Percentiles rank a stretch among this genome's conserved stretches.
These are phyloP conservation scores for Palloptera scutellata DNA, from an alignment of 2,888 invertebrate species.

Conservation along the genomic window DNA sequence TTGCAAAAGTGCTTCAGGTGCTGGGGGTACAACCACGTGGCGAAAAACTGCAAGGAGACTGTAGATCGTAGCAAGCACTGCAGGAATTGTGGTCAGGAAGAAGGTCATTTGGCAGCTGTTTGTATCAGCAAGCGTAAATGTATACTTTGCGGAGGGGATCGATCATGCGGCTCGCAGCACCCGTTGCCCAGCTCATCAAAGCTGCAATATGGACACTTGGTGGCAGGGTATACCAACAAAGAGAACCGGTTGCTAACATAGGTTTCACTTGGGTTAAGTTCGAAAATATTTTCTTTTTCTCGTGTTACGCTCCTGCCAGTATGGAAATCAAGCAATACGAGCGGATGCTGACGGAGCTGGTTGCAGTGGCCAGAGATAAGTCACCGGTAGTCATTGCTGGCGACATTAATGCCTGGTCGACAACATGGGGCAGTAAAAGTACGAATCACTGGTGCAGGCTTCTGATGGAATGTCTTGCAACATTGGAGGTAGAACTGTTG, in stretches of 20 bases:
- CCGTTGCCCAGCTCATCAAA: neutral
- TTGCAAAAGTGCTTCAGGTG: too few species aligned
- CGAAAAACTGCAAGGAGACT: neutral
- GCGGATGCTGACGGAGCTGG: neutral
- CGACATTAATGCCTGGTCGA: neutral
- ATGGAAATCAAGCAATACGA: neutral
- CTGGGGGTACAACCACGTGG: constrained; percentile 5
- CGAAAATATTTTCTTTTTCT: neutral
- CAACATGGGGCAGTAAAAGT: too few species aligned
- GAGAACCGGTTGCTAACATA: too few species aligned
- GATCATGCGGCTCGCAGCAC: neutral
- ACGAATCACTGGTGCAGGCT: too few species aligned
- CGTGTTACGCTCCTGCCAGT: constrained; percentile 8
- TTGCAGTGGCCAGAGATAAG: neutral
- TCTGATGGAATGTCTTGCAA: too few species aligned
- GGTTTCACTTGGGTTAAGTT: constrained; percentile 5
- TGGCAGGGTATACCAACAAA: neutral
- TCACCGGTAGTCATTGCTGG: neutral
- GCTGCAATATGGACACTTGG: neutral
- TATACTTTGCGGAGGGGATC: neutral
- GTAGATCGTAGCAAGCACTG: neutral
- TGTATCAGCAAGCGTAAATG: too few species aligned
- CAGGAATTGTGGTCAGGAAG: constrained; percentile 6
- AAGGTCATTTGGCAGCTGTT: constrained; percentile 4
- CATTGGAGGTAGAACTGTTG: too few species aligned